Evolutionary conservation across 2,797 vertebrate species (phyloP), one percentile per base, ranked within the genome.

Genomic region (Schizopygopsis pylzovi): DNA sequence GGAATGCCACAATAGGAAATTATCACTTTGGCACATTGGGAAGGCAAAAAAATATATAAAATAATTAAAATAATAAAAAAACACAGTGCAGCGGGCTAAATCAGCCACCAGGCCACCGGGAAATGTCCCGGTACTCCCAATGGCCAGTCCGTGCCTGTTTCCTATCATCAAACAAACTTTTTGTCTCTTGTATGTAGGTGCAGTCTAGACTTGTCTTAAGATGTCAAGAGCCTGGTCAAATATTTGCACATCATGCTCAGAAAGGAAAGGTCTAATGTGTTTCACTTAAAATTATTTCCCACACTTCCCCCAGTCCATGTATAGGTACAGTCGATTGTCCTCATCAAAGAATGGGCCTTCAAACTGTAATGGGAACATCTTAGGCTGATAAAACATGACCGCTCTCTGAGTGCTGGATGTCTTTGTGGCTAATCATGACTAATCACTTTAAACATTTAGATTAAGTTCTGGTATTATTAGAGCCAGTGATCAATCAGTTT

Each of bases 231-330:
- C 37, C 76, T 43, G n/a, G 54, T 18, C 8, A 61, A 79, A 10
- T n/a, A 63, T 79, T 59, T 61, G 15, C n/a, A 63, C 39, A 45
- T 79, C 39, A 63, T 43, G 54, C 13, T 63, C 77, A 45, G 18
- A 67, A 45, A 49, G 25, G 78, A 49, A 28, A 65, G 78, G 43
- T 67, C 41, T 68, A 12, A 81, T 67, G 61, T 52, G 45, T 52
- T 81, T 81, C 79, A 81, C 63, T 81, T 81, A 81, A 81, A 68
- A 81, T 81, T 81, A 28, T 68, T 81, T 47, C 59, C 47, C 47
- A 28, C 45, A 79, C 75, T 28, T 79, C 15, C n/a, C n/a, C 8
- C 15, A 15, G 20, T 85, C 68, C 45, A 61, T 49, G 52, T n/a
- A 71, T 79, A 72, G 52, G 77, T 61, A 61, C 45, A 72, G 20